Base-by-base conservation (phyloP, 2,888 invertebrate species). In the Volucella zonaria region DNA sequence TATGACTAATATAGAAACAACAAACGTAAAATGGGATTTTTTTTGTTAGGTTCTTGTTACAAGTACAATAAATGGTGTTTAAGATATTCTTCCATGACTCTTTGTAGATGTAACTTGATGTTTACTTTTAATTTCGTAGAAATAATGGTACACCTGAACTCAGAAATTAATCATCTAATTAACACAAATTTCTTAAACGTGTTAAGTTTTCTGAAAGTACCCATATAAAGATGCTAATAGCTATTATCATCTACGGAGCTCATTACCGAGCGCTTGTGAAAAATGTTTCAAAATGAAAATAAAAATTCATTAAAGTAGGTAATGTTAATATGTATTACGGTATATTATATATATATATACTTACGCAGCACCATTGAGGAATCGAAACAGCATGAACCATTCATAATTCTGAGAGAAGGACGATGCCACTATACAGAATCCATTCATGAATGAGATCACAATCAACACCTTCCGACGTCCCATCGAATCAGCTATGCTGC, bases 351-450 rank as follows among this genome's bases (percentile, higher is more conserved):
- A 45, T 18, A 42, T n/a, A 59, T 14, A 52, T 89, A 95, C 97
- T 96, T 93, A 97, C 97, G 98, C 97, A 90, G 97, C 96, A 88
- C 97, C 98, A 91, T 97, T 97, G 89, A 98, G 93, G 91, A 98
- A 97, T 89, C 98, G 94, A 93, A 97, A 96, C 88, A 97, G 91
- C 95, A 98, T 96, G 93, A 98, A 98, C 88, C 96, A 93, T 93
- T 95, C 95, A 93, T 96, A 97, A 89, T 94, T 94, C 93, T 97
- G 98, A 89, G 96, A 96, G 93, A 97, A 96, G 91, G 97, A 97
- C 79, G 97, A 97, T 87, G 96, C 96, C 88, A 97, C 96, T 90
- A 97, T 97, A 92, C 97, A 97, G 79, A 97, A 91, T 76, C 95
- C 97, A 92, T 98, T 97, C 94, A 97, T 95, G 90, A 97, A 94